Percentiles rank a stretch among this genome's conserved stretches.
These are phyloP conservation scores for Naso thynnoides DNA, from an alignment of 2,797 vertebrate genomes.

Conservation along the genomic window DNA sequence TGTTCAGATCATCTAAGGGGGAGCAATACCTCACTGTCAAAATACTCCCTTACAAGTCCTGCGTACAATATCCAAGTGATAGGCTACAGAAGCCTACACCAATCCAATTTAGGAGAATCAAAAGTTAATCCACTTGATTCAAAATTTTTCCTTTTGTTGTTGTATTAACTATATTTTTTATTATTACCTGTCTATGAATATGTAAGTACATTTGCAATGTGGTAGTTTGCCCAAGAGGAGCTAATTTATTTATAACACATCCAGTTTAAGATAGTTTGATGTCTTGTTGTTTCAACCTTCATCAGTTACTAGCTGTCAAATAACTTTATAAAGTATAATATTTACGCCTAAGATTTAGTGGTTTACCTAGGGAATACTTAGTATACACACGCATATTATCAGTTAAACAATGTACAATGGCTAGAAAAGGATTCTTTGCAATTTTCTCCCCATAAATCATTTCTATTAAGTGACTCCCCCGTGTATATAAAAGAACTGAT, in stretches of 20 bases:
- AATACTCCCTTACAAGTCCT: neutral
- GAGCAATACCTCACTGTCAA: neutral
- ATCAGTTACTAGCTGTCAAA: neutral
- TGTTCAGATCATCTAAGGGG: neutral
- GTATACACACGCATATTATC: neutral
- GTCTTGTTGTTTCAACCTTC: neutral
- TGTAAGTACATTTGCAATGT: neutral
- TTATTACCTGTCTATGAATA: neutral
- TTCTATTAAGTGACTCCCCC: conserved; percentile 20
- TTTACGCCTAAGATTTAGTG: neutral
- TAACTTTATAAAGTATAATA: neutral
- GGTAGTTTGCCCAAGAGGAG: neutral
- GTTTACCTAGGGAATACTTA: too few relatives aligned
- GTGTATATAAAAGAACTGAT: conserved; percentile 11
- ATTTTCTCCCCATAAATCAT: conserved; percentile 13
- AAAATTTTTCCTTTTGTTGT: neutral
- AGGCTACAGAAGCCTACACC: too few relatives aligned
- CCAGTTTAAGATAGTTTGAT: neutral
- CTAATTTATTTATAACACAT: neutral
- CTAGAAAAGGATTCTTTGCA: conserved; percentile 4
- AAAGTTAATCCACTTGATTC: neutral
- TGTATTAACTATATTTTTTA: neutral
- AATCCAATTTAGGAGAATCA: neutral
- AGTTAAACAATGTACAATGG: neutral
- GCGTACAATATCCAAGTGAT: neutral